phyloP scores from a whole-genome alignment of 2,797 vertebrate genomes.

The Darevskia mixta region DNA sequence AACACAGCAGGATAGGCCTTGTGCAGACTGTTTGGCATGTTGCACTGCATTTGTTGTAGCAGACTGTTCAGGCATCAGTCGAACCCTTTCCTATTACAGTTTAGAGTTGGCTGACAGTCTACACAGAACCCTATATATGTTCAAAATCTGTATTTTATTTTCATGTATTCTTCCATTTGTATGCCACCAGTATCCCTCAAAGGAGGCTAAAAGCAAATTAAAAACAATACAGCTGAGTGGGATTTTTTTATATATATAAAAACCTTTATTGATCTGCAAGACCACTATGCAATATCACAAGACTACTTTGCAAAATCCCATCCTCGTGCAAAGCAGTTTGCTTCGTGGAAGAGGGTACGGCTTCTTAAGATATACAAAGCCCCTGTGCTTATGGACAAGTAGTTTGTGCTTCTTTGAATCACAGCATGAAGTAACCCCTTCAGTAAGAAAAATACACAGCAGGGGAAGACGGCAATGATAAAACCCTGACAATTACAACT shows the following conservation, averaged over 20 bases:
- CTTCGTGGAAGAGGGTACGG: not conserved
- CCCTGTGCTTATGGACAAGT: not conserved
- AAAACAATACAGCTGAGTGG: not conserved
- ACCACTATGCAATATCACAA: not conserved
- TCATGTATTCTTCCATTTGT: not conserved
- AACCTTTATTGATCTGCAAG: not conserved
- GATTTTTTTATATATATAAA: no score
- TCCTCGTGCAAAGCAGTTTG: not conserved
- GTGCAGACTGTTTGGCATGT: conserved; percentile 25
- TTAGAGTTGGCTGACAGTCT: conserved; percentile 34
- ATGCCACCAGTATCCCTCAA: no score
- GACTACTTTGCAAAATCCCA: not conserved
- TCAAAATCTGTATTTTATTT: not conserved
- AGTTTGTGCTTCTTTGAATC: not conserved
- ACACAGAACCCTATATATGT: conserved; percentile 23
- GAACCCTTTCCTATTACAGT: conserved; percentile 51
- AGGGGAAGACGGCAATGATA: not conserved
- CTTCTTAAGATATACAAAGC: not conserved
- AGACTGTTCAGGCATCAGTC: conserved; percentile 54
- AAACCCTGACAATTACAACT: not conserved
- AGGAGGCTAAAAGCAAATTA: not conserved
- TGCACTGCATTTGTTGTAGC: conserved; percentile 5
- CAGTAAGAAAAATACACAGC: not conserved
- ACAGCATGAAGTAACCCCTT: not conserved
- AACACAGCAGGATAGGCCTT: conserved; percentile 50